Base-by-base conservation (phyloP, 2,888 invertebrate species). In the Pteria penguin region DNA sequence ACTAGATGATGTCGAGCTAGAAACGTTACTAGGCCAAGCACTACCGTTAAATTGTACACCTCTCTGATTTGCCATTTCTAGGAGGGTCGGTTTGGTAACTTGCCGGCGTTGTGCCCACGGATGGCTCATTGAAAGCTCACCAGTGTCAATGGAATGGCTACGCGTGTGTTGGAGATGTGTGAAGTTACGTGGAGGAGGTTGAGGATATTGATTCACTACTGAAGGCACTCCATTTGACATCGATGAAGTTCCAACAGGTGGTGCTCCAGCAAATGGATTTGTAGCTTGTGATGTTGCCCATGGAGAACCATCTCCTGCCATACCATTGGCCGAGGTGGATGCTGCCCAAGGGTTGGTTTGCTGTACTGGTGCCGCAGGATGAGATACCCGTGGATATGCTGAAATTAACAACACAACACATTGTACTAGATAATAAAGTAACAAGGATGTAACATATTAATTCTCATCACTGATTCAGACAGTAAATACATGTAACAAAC, bases 31-130 rank as follows among this genome's bases (percentile, higher is more conserved):
- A 52, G 68, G 66, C 36, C 75, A 74, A 1, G 78, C 81, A 62
- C 78, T 84, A n/a, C 86, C 85, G 65, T 87, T 87, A 66, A 84
- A 78, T 72, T 86, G 87, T 78, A 86, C 85, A 78, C 83, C 86
- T 52, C 84, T 80, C 82, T 96, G 86, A 55, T 84, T 78, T 26
- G 86, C 80, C 80, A 90, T 84, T 62, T 89, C 83, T 57, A 85
- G 79, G n/a, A 90, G 81, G 18, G 89, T 89, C 8, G 88, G 87
- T 67, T 86, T 84, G 65, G 79, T 45, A 45, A 45, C 79, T 36
- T 75, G 79, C 63, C 81, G 81, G 61, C 84, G 83, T 54, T 75
- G 70, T 24, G 58, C 61, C 58, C 75, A 63, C 22, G 74, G 73
- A 5, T 80, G 77, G 83, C 84, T 75, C 24, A 68, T 71, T 31